Evolutionary conservation across 1,140 invertebrate genomes (phyloP), one percentile per base, ranked within the genome.

Genomic region (Tetraneura akinire): DNA sequence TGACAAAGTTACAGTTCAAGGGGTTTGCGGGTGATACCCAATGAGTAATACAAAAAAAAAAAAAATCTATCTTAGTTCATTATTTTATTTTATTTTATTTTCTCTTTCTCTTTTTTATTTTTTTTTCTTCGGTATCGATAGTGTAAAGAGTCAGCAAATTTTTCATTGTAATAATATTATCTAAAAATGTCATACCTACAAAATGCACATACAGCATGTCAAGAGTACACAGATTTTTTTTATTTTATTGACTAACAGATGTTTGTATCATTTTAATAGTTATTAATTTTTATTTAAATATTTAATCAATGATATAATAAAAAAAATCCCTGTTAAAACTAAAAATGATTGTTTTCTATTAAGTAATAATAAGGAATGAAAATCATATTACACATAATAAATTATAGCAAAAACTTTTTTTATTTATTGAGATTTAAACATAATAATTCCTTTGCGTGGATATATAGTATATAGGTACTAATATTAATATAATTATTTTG

Each of bases 1-100:
- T 76, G 42, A 76, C 51, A 76, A 76, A 76, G 71, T 51, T 6
- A 76, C 32, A 37, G 53, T n/a, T 57, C 32, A 57, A 76, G 49
- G 57, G 68, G 11, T 51, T 71, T 51, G 47, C 47, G 68, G 13
- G 51, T 51, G 32, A 32, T n/a, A 47, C 29, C 71, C 37, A 45
- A 71, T 71, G 68, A 71, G 23, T 71, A 29, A 14, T 70, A 53
- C 32, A 53, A 29, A 62, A 29, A 62, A 13, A 37, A 73, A 76
- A 57, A 76, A 4, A 37, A 73, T 45, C 26, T 32, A 74, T 74
- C 42, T 37, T 21, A 29, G 32, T 57, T 55, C 29, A 42, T 76
- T 42, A 55, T 76, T 76, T 21, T 13, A 53, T 16, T 64, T 68
- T 71, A n/a, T n/a, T n/a, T n/a, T n/a, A n/a, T n/a, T n/a, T n/a